Evolutionary conservation across 2,888 invertebrate genomes (phyloP), one percentile per base, ranked within the genome.

Genomic region (Flexamia atlantica): DNA sequence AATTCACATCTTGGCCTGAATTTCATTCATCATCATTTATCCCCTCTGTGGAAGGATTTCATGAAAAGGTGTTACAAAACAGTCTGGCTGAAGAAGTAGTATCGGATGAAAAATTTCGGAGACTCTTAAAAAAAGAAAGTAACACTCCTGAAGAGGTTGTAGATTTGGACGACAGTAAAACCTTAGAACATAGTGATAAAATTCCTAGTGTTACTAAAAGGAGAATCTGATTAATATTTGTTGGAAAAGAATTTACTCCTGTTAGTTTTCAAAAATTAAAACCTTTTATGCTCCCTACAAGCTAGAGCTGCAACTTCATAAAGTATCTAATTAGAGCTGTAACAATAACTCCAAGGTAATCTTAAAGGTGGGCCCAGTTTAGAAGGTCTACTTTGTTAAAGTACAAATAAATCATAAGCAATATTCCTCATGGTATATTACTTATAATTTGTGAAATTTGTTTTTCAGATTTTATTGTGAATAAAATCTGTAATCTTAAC

Each of bases 1-100:
- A 40, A 40, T 81, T 81, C n/a, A 20, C 36, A 36, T 60, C 81
- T 7, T 81, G 81, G 81, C 81, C 81, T n/a, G 81, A 60, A 64
- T 64, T 64, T 28, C 25, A 60, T n/a, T 32, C 81, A 4, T 60
- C 32, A 36, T 40, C 60, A 32, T 81, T 81, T 50, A 17, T 36
- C 12, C 23, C 60, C 36, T 32, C 20, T 10, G 57, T 60, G 36
- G 60, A 81, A 25, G 23, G n/a, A 25, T 28, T 30, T 1, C 30
- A 28, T 1, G 30, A 30, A 9, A 30, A 30, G 30, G 14, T 64
- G 5, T 64, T 64, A 28, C 64, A 64, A 30, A 14, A 64, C 28
- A 12, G 30, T 9, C 9, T 28, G 9, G 17, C 10, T 28, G 64
- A 64, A 64, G 64, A 64, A 28, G 14, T 28, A 64, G 14, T 64